These are phyloP conservation scores for Diorhabda elongata DNA, from an alignment of 1,140 invertebrate species.

Conservation along the genomic window DNA sequence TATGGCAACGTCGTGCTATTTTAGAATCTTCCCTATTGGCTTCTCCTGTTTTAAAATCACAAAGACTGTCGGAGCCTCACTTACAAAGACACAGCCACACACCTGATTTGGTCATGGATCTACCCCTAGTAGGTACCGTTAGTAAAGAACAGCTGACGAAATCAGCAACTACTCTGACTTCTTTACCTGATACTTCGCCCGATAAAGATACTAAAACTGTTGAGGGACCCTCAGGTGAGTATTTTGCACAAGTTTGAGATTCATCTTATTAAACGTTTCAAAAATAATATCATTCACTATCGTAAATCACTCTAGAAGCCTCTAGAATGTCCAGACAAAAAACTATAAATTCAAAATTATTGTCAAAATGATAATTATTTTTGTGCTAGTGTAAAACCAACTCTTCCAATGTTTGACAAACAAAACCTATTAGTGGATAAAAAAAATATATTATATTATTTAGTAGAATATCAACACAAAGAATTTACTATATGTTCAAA, in stretches of 20 bases:
- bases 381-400: too few species aligned
- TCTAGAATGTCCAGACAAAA: too few species aligned
- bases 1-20: slow-evolving; percentile 59
- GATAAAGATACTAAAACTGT: slow-evolving; percentile 33
- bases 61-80: slow-evolving; percentile 52
- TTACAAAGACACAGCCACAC: slow-evolving; percentile 60
- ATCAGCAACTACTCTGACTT: slow-evolving; percentile 42
- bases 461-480: too few species aligned
- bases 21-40: slow-evolving; percentile 49
- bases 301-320: too few species aligned
- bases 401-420: too few species aligned
- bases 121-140: slow-evolving; percentile 56
- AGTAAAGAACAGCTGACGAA: slow-evolving; percentile 53
- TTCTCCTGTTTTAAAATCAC: slow-evolving; percentile 38
- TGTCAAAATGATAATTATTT: too few species aligned
- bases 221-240: slow-evolving; percentile 7
- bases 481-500: too few species aligned
- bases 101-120: slow-evolving; percentile 85
- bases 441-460: slow-evolving; percentile 11
- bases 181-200: slow-evolving; percentile 25
- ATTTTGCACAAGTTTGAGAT: too few species aligned
- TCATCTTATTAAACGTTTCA: too few species aligned
- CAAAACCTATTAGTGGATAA: slow-evolving; percentile 26
- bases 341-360: too few species aligned
- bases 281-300: too few species aligned